Evolutionary conservation across 2,888 invertebrate genomes (phyloP), one percentile per base, ranked within the genome.

Genomic region (Caenorhabditis drosophilae): DNA sequence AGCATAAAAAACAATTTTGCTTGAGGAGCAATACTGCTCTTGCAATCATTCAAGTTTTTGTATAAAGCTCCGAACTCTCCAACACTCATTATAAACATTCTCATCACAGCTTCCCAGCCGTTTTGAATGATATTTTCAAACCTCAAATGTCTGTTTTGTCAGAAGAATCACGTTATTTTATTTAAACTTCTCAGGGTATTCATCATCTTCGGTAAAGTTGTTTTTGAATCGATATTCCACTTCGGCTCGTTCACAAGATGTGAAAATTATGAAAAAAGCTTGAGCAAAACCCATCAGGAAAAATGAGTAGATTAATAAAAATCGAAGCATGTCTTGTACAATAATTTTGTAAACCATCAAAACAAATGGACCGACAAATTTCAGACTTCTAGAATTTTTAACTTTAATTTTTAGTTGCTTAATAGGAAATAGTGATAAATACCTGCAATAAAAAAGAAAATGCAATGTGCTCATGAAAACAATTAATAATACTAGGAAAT

Each of bases 321-420:
- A 97, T 70, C 96, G 89, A 23, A 96, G 87, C 27, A 97, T 87
- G 86, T 97, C 97, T 54, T 95, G 95, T 88, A 91, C 91, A 45
- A 97, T 91, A 94, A 97, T 97, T 71, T 94, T 89, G 86, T 97
- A 97, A 77, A 97, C 95, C 96, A 97, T 97, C 75, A 96, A 93
- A n/a, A 97, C 96, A 88, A 97, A 97, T 0, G 97, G 96, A 1
- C 97, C 97, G 1, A 97, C 95, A 0, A 95, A 93, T 85, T 94
- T 93, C 85, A 97, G 93, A 15, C 95, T 96, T 81, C 97, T 93
- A 86, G 38, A 70, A 20, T 12, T 18, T 15, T 15, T 26, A 15
- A 25, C 15, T 35, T 38, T n/a, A n/a, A n/a, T n/a, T n/a, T 12
- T 16, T 11, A 22, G 9, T 7, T 47, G 15, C 22, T 18, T 22